Evolutionary conservation across 2,113 vertebrate genomes (phyloP).

Genomic region (Otis tarda): DNA sequence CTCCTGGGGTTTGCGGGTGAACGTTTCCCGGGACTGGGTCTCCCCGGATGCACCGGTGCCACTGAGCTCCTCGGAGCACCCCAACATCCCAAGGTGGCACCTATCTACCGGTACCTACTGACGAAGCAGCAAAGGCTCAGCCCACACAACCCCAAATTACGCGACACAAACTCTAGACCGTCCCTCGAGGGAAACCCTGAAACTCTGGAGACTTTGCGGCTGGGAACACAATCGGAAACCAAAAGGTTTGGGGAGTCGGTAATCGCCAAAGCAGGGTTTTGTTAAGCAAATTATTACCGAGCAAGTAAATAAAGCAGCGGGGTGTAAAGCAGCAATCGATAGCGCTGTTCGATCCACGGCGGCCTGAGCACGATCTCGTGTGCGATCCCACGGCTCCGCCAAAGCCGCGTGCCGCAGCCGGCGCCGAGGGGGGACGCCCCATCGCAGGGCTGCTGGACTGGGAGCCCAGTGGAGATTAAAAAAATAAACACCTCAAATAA

Average conservation of each 20-base stretch:
- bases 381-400: neutral
- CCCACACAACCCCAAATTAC: neutral
- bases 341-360: neutral
- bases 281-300: slow-evolving; percentile 43
- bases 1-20: neutral
- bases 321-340: neutral
- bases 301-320: slow-evolving; percentile 37
- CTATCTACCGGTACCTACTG: neutral
- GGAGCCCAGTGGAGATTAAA: neutral
- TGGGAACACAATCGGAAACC: neutral
- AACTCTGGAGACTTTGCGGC: neutral
- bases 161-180: accelerated
- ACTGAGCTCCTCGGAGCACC: neutral
- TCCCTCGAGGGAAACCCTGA: neutral
- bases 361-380: accelerated
- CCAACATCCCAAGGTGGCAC: neutral
- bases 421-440: accelerated
- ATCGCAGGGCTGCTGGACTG: accelerated
- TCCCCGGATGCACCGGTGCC: accelerated
- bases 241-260: neutral
- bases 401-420: neutral
- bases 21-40: accelerated
- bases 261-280: neutral
- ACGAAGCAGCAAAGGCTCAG: neutral
- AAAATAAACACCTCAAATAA: neutral